Base-by-base conservation (phyloP, 2,888 invertebrate genomes). In the Galeopsomyia nigrocyanea region DNA sequence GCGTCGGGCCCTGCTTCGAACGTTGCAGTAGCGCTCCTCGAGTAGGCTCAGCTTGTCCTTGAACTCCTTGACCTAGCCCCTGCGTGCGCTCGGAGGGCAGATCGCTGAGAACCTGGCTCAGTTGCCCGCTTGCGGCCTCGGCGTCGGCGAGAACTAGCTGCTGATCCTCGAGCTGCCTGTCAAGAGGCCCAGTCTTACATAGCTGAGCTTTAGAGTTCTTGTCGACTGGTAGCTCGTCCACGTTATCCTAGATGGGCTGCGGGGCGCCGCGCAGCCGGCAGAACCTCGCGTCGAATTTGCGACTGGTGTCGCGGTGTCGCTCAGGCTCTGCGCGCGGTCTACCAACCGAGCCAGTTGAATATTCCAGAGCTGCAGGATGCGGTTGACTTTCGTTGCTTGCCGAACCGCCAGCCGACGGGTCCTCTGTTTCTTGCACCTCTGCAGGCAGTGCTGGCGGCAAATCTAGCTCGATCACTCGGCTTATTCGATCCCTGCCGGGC, bases 11-110 rank as follows among this genome's bases (percentile, higher is more conserved):
- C n/a, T n/a, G n/a, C n/a, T n/a, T n/a, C n/a, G n/a, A n/a, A n/a
- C n/a, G n/a, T 1, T 21, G 9, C n/a, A n/a, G n/a, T n/a, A n/a
- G n/a, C n/a, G n/a, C n/a, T n/a, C n/a, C n/a, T n/a, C n/a, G n/a
- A n/a, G n/a, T n/a, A 53, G 55, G 79, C 83, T 78, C 76, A 91
- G 90, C 88, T 94, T 94, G 79, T 96, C 95, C 88, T 97, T 97
- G 64, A 98, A 88, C 67, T 94, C 92, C n/a, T n/a, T n/a, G n/a
- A n/a, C n/a, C n/a, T n/a, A n/a, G 84, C 97, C 96, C 97, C 97
- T 97, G 71, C 91, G 92, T 74, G 97, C 96, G 82, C 96, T 96
- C 90, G 0, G 96, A 95, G 0, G 95, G 94, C 0, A 96, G 93
- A 87, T 98, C 98, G 26, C 95, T 94, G 51, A 98, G 88, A 47